A percentile compares a stretch with the other conserved stretches of the same genome.
Evolutionary conservation across 2,797 vertebrate genomes (phyloP).

Genomic region (Avahi laniger): DNA sequence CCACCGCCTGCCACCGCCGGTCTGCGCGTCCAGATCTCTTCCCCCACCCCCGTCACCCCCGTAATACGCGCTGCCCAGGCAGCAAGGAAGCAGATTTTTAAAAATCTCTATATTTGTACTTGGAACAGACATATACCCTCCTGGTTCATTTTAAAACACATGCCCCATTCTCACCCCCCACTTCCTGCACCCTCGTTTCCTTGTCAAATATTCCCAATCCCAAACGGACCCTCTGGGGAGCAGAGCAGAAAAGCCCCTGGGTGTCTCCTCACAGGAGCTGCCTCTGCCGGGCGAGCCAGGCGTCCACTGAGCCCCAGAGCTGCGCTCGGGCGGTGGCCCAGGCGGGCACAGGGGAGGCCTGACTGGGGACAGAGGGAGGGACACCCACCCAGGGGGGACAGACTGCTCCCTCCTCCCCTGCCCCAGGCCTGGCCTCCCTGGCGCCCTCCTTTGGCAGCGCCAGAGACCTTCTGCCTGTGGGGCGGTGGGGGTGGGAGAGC

Average conservation of each 20-base stretch:
- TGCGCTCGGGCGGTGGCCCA: neutral
- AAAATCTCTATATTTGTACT: constrained; percentile 14
- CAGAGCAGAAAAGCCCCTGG: neutral
- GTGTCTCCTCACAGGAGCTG: neutral
- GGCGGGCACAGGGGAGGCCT: neutral
- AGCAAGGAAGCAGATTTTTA: neutral
- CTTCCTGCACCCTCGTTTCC: neutral
- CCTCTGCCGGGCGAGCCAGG: neutral
- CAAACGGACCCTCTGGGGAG: neutral
- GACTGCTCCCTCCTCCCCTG: neutral
- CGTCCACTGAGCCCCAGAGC: neutral
- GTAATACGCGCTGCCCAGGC: neutral
- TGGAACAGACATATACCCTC: neutral
- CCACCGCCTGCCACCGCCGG: neutral
- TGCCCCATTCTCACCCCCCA: neutral
- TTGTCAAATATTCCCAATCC: neutral
- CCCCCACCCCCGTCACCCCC: neutral
- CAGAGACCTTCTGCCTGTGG: constrained; percentile 29
- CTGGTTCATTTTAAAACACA: neutral
- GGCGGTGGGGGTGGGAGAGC: constrained; percentile 51
- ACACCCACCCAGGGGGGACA: neutral
- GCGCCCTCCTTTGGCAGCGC: constrained; percentile 56
- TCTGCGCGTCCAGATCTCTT: neutral
- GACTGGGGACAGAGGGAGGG: neutral
- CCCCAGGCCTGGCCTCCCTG: constrained; percentile 39